Evolutionary conservation across 2,113 vertebrate species (phyloP).

Genomic region (Myanophis thanlyinensis): DNA sequence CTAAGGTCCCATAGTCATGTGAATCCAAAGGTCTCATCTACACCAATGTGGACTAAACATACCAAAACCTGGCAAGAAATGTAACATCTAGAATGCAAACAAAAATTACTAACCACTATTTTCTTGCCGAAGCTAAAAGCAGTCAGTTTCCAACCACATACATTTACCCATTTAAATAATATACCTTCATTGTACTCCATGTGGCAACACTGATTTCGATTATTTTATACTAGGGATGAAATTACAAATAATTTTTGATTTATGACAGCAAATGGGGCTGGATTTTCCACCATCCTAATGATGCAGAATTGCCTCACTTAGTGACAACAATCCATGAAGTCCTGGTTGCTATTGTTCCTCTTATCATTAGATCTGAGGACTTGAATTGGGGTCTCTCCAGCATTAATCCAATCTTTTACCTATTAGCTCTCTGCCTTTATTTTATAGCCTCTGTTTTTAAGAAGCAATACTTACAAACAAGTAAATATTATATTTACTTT

Average conservation of each 20-base stretch:
- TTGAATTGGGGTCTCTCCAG: not conserved
- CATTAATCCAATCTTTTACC: not conserved
- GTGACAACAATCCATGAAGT: not conserved
- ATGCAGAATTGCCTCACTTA: not conserved
- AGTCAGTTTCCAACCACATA: rapidly evolving
- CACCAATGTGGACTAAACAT: not conserved
- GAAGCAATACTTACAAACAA: not conserved
- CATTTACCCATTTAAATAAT: conserved; percentile 44
- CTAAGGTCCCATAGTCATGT: not conserved
- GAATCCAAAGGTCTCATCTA: not conserved
- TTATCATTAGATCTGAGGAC: not conserved
- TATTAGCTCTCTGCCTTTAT: not conserved
- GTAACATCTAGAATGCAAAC: conserved; percentile 22
- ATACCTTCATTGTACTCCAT: not conserved
- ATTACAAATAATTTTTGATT: conserved; percentile 20
- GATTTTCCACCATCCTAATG: not conserved
- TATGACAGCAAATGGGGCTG: not conserved
- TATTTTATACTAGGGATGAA: not conserved
- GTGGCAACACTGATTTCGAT: conserved; percentile 9
- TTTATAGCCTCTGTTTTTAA: not conserved
- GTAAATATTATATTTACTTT: conserved; percentile 1
- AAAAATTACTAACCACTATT: conserved; percentile 3
- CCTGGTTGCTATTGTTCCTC: not conserved
- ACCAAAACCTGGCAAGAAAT: not conserved
- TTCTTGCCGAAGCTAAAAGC: conserved; percentile 23